Base-by-base conservation (phyloP, 1,140 invertebrate species). In the Drosophila navojoa region DNA sequence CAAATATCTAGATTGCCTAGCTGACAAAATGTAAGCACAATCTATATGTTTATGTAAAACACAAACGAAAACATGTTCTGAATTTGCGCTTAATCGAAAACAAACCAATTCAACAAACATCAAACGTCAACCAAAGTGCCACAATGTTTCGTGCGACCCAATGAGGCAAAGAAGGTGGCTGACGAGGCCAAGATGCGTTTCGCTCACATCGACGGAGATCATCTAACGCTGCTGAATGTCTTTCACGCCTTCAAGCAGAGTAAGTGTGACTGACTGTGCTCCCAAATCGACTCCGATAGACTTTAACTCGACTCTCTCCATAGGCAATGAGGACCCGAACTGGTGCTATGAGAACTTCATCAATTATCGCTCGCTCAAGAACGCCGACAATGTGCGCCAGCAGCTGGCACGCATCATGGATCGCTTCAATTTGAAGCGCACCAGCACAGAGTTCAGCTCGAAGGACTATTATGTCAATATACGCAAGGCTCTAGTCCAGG, bases 291-390 rank as follows among this genome's bases (percentile, higher is more conserved):
- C 5, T 44, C 6, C 15, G n/a, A 15, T 44, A 15, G n/a, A 4
- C 2, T 15, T 10, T 10, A 32, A 32, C 19, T 54, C 11, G 15
- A 11, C 22, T 15, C 9, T 5, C 16, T 29, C 9, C 0, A 38
- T 96, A 93, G 96, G 96, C 95, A 82, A 64, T 62, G 85, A 90
- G 78, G 91, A 92, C 79, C 78, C 90, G 27, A 92, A 93, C 98
- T 99, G 99, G 99, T 99, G 98, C 92, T 99, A 99, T 82, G 98
- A 99, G 89, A 99, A 99, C 93, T 99, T 99, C 92, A 96, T 99
- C 58, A 99, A 99, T 94, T 99, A 98, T 93, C 95, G 99, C 76
- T 99, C 98, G 3, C 93, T 99, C 27, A 99, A 99, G 93, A 99
- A 94, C 0, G 94, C 94, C 0, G 95, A 95, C 80, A 95, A 95